phyloP scores from a whole-genome alignment of 2,797 vertebrate genomes.

The Bradypodion pumilum region DNA sequence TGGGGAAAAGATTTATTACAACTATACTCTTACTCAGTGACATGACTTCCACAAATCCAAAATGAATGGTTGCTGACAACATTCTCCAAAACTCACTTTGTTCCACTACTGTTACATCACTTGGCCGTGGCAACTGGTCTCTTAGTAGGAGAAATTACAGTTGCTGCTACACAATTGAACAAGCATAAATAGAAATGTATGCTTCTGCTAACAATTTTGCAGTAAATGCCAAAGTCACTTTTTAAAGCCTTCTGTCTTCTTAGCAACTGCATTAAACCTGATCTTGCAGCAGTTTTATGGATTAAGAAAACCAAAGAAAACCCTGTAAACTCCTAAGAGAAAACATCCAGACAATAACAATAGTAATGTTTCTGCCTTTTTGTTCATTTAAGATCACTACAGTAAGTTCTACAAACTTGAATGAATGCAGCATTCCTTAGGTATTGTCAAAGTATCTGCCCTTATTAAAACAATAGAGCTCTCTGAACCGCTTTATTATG shows the following conservation, averaged over 20 bases:
- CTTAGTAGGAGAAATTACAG: background rate
- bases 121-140: background rate
- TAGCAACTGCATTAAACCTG: slow-evolving; percentile 11
- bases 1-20: background rate
- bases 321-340: background rate
- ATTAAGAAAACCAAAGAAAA: background rate
- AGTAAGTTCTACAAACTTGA: background rate
- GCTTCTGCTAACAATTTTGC: slow-evolving; percentile 8
- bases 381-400: background rate
- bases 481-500: background rate
- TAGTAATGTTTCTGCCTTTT: background rate
- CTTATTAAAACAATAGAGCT: background rate
- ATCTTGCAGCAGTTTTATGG: background rate
- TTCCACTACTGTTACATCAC: background rate
- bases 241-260: slow-evolving; percentile 7
- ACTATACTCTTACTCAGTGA: background rate
- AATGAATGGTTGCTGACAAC: background rate
- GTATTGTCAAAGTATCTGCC: background rate
- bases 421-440: slow-evolving; percentile 1
- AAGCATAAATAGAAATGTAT: background rate
- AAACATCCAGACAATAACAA: background rate
- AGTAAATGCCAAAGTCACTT: slow-evolving; percentile 11
- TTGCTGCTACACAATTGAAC: background rate
- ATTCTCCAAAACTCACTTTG: background rate
- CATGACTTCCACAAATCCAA: background rate